phyloP scores from a whole-genome alignment of 2,113 vertebrate species.

The Neolamprologus toae region DNA sequence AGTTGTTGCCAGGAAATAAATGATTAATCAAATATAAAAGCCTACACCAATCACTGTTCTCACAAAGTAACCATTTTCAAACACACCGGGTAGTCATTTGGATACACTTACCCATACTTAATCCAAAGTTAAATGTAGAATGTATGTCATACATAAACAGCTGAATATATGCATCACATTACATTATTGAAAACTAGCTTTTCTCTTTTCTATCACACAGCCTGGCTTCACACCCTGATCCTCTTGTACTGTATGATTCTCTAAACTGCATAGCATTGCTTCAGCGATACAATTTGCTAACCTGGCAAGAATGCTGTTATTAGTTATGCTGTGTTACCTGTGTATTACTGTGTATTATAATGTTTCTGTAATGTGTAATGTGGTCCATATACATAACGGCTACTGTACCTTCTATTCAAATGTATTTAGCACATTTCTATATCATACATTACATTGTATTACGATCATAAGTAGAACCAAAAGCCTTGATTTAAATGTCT shows the following conservation, averaged over 20 bases:
- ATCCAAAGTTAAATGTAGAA: not conserved
- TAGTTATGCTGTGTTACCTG: not conserved
- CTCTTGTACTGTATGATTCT: not conserved
- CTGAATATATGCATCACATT: not conserved
- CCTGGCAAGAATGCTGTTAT: not conserved
- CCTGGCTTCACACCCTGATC: not conserved
- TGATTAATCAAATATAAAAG: not conserved
- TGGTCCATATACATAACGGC: not conserved
- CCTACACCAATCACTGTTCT: not conserved
- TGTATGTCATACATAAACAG: not conserved
- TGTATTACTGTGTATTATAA: not conserved
- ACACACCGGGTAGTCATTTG: not conserved
- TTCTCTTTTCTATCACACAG: not conserved
- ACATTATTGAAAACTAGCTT: not conserved
- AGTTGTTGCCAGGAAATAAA: not conserved
- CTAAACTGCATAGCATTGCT: not conserved
- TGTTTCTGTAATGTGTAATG: not conserved
- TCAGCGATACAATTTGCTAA: not conserved
- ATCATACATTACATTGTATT: not conserved
- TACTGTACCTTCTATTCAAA: not conserved
- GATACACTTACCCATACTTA: not conserved
- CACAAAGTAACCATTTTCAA: not conserved
- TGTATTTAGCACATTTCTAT: not conserved
- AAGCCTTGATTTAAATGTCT: not conserved
- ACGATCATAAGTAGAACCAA: not conserved